Evolutionary conservation across 2,113 vertebrate species (phyloP), one percentile per base, ranked within the genome.

Genomic region (Ophiodon elongatus): DNA sequence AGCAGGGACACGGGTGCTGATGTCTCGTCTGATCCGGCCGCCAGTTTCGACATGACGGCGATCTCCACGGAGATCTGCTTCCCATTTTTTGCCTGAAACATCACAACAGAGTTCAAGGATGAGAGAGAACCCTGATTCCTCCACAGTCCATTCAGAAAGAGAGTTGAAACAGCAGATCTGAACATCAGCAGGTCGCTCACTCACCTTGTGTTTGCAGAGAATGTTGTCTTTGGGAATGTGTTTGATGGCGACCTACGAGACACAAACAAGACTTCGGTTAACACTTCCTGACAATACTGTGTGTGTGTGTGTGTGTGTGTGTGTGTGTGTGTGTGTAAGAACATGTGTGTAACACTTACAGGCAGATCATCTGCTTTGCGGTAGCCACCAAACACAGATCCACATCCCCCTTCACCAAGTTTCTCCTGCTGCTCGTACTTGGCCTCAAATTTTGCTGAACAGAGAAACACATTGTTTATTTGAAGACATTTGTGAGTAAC

Each of bases 171-270:
- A 33, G n/a, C 65, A 57, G 33, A 31, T 31, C 37, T 25, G 8
- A 21, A 29, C 8, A 59, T 14, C n/a, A 19, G 11, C 2, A 27
- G 23, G 52, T 39, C 41, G 17, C 23, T 33, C 6, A 52, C 67
- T 80, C 1, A 82, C 79, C 31, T 31, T 1, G 1, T 23, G 10
- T 67, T 47, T 76, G 50, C 41, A 52, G 0, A 52, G 8, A 0
- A 68, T 8, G 0, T 54, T 81, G 4, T 76, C 21, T 41, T 73
- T 0, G 41, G 7, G 0, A n/a, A n/a, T n/a, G n/a, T n/a, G n/a
- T n/a, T n/a, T n/a, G n/a, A n/a, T n/a, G n/a, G n/a, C n/a, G n/a
- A 80, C 83, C 78, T 76, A 11, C 5, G 19, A 37, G 35, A 79
- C 3, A 66, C 23, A 76, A 64, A 74, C 17, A 45, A 15, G 1